These are phyloP conservation scores for Procambarus clarkii DNA, from an alignment of 1,140 invertebrate species.

Conservation along the genomic window DNA sequence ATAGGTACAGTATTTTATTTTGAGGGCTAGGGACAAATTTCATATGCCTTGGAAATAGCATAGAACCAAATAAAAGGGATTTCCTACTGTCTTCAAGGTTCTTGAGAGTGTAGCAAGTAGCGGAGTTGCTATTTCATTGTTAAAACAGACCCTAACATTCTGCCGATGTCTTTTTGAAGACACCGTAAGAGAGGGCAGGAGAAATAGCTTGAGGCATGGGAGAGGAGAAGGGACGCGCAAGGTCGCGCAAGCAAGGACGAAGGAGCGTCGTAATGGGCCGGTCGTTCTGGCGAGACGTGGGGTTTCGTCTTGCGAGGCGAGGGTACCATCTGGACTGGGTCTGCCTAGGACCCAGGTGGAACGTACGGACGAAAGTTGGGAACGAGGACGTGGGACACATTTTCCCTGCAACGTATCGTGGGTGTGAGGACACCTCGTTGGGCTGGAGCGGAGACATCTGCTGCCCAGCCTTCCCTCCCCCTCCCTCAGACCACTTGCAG, in stretches of 20 bases:
- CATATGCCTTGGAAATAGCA: neutral
- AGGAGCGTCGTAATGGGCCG: constrained; percentile 44
- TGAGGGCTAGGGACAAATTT: neutral
- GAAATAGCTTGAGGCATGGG: constrained; percentile 65
- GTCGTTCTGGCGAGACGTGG: constrained; percentile 57
- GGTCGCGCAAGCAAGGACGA: constrained; percentile 53
- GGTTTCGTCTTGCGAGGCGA: constrained; percentile 41
- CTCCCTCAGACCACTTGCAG: constrained; percentile 49
- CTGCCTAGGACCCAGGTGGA: constrained; percentile 35
- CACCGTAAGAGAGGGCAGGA: constrained; percentile 68
- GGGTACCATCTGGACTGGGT: constrained; percentile 29
- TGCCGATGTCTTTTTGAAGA: constrained; percentile 69
- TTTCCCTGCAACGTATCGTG: constrained; percentile 55
- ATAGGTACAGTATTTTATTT: constrained; percentile 9
- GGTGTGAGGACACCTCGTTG: constrained; percentile 43
- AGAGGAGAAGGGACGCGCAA: constrained; percentile 65
- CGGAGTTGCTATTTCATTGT: constrained; percentile 55
- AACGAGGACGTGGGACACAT: constrained; percentile 60
- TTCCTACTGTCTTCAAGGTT: constrained; percentile 36
- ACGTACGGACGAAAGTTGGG: constrained; percentile 36
- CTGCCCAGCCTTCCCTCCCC: constrained; percentile 42
- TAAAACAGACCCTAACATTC: constrained; percentile 65
- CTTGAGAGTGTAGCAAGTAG: constrained; percentile 63
- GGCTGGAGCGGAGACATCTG: constrained; percentile 41
- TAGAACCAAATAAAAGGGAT: constrained; percentile 3